Percentiles rank a stretch among this genome's conserved stretches.
Conservation (phyloP, 2,888 invertebrate genomes). For the Cylindroiulus punctatus region DNA sequence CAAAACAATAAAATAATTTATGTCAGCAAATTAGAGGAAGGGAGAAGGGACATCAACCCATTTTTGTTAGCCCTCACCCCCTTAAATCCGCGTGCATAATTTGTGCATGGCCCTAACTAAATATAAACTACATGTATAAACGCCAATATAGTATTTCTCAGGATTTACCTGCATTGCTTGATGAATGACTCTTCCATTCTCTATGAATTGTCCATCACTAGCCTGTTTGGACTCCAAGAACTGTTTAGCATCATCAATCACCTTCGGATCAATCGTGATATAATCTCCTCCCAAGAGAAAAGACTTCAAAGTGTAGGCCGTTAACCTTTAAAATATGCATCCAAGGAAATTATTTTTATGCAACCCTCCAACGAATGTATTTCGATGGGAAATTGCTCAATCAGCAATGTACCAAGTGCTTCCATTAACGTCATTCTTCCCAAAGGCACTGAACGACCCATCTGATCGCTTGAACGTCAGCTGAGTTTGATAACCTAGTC, state of each 20-base stretch:
- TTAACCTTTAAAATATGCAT: conserved; percentile 43
- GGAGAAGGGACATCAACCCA: too few relatives aligned
- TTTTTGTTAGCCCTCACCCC: too few relatives aligned
- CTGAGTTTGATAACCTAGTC: conserved; percentile 48
- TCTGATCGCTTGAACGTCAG: conserved; percentile 6
- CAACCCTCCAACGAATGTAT: neutral
- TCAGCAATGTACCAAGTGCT: conserved; percentile 47
- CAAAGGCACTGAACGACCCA: conserved; percentile 51
- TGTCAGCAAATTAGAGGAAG: too few relatives aligned
- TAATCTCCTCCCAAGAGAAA: neutral
- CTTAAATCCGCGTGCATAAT: too few relatives aligned
- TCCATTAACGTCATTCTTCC: neutral
- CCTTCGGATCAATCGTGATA: conserved; percentile 46
- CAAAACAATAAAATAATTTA: too few relatives aligned
- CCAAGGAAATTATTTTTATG: neutral
- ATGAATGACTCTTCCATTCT: conserved; percentile 40
- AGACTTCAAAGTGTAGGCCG: conserved; percentile 8
- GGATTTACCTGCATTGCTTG: conserved; percentile 45
- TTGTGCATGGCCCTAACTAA: too few relatives aligned
- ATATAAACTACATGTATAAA: too few relatives aligned
- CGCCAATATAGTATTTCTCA: neutral
- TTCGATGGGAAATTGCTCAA: neutral
- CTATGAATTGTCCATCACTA: neutral
- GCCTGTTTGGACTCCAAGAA: neutral
- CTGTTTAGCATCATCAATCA: neutral